Evolutionary conservation across 2,888 invertebrate species (phyloP), one percentile per base, ranked within the genome.

Genomic region (Idaea dimidiata): DNA sequence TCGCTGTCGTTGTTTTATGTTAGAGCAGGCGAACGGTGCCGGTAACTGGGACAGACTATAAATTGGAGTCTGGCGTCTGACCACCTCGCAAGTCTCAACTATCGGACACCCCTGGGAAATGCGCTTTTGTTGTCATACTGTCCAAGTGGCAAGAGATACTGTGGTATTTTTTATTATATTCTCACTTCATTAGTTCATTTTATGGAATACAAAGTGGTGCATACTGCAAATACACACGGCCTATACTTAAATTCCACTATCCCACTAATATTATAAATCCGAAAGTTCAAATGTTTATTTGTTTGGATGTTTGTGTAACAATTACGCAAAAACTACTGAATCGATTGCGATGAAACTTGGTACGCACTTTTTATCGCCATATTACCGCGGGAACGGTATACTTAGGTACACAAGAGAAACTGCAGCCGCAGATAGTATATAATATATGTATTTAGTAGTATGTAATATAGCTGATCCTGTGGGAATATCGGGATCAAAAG

Each of bases 91-190:
- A n/a, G n/a, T n/a, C n/a, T n/a, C n/a, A n/a, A 64, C 70, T 65
- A 24, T 62, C 61, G 53, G 43, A 62, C 64, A 60, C 62, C 68
- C 66, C 65, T 62, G 65, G 60, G 71, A 59, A 70, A 62, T 70
- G 67, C 61, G 60, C n/a, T 60, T n/a, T 61, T 59, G 14, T 59
- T 57, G 18, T 31, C 31, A 10, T 8, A 54, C 6, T 32, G 43
- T 59, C n/a, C 54, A 64, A 61, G 57, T 54, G 16, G 59, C 16
- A 58, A 64, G 16, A 16, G n/a, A 55, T 14, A 10, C 43, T 8
- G 14, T 43, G 43, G 10, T 14, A 10, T 43, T 14, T 14, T n/a
- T n/a, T n/a, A n/a, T n/a, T n/a, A n/a, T 24, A 24, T 24, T 24
- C 3, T 24, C 24, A 24, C 24, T 24, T 5, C 24, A 24, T 24